A percentile compares a stretch with the other conserved stretches of the same genome.
Conservation (phyloP, 2,113 vertebrate species). For the Naja naja region DNA sequence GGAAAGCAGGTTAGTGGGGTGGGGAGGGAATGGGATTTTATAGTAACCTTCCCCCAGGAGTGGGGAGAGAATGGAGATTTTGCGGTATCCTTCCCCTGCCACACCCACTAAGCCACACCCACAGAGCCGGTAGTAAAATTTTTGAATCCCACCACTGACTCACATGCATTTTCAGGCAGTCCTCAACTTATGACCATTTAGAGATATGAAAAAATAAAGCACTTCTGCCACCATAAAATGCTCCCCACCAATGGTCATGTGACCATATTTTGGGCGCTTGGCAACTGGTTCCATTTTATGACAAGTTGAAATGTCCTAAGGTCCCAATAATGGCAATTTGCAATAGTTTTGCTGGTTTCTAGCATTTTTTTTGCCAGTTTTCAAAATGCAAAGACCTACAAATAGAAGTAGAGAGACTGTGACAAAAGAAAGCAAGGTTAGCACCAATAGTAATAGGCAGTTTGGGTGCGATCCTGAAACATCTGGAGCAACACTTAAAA, state of each 20-base stretch:
- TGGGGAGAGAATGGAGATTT: no score
- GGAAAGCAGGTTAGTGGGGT: no score
- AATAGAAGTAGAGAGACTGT: background rate
- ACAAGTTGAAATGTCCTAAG: background rate
- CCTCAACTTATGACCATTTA: background rate
- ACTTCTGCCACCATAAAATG: background rate
- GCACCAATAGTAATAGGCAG: background rate
- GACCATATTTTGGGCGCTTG: background rate
- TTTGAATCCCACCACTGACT: no score
- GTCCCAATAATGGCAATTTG: background rate
- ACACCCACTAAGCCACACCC: no score
- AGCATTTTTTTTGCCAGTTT: background rate
- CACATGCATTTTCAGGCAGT: background rate
- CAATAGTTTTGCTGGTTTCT: background rate
- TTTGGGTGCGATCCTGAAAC: background rate
- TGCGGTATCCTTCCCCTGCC: no score
- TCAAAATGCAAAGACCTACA: background rate
- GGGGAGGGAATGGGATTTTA: no score
- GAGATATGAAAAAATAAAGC: background rate
- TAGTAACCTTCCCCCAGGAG: no score
- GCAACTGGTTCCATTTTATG: background rate
- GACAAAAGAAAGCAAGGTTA: background rate
- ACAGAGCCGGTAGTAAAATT: no score
- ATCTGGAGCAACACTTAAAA: background rate
- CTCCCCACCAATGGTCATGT: no score